Conservation (phyloP, 2,797 vertebrate genomes). For the Poeciliopsis turneri region DNA sequence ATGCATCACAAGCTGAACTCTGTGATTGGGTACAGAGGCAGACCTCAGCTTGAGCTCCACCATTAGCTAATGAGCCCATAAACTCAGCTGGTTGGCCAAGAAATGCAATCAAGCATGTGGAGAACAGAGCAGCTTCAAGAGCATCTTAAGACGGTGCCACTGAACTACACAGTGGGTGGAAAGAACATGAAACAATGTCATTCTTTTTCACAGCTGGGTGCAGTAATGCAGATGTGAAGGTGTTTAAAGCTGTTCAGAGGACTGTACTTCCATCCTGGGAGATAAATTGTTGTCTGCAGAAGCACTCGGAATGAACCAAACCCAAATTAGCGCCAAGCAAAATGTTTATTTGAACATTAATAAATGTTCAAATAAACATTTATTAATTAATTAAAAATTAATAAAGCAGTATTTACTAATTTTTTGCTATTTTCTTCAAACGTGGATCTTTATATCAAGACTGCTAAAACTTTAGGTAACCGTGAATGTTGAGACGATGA, state of each 20-base stretch:
- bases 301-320: background rate
- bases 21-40: constrained; percentile 63
- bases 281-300: background rate
- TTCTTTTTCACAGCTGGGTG: constrained; percentile 23
- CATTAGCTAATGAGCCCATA: constrained; percentile 82
- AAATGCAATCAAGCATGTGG: constrained; percentile 55
- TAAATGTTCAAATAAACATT: too few relatives aligned
- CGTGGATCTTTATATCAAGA: background rate
- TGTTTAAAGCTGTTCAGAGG: background rate
- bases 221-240: constrained; percentile 15
- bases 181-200: constrained; percentile 15
- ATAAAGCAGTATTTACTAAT: background rate
- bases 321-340: background rate
- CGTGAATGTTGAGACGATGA: background rate
- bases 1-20: constrained; percentile 58
- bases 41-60: constrained; percentile 54
- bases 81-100: constrained; percentile 69
- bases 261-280: background rate
- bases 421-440: background rate
- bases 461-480: background rate
- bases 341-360: background rate
- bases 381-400: too few relatives aligned
- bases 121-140: constrained; percentile 43
- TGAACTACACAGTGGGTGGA: constrained; percentile 11
- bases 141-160: constrained; percentile 23